Base-by-base conservation (phyloP, 1,140 invertebrate genomes). In the Dendroctonus ponderosae region DNA sequence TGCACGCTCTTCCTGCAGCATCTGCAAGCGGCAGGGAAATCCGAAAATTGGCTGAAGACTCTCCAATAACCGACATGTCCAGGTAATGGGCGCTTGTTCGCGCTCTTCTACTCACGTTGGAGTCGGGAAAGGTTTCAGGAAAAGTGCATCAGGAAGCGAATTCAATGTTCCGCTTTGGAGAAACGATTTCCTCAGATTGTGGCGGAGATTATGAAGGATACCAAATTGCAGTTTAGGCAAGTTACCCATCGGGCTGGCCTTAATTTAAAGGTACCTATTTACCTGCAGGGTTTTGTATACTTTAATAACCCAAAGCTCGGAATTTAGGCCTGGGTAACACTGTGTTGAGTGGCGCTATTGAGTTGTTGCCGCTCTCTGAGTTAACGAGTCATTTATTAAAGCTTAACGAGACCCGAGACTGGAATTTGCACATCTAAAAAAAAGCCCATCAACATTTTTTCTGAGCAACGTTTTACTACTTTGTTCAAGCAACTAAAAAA, bases 1-100 rank as follows among this genome's bases (percentile, higher is more conserved):
- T 42, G 3, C n/a, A 50, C 37, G 42, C 42, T 39, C 12, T 40
- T 6, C 9, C 50, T 39, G 44, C 38, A 8, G 11, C 44, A 40
- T 40, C 51, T n/a, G 39, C 42, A 11, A 62, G 58, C 51, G 51
- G 54, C 43, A 59, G 68, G 44, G 60, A 69, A 46, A 60, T 73
- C 7, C 49, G 48, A 14, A 43, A 57, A 54, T 70, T 69, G 43
- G 54, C 66, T 14, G 58, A 69, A 51, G 67, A 57, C 43, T 71
- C 62, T 58, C 67, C 70, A 8, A 69, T 54, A 9, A 68, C 64
- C 9, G 52, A 70, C n/a, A 74, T 74, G 70, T 70, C 73, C 6
- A 52, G 69, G 59, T 72, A 67, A 67, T 50, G 38, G 54, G 40
- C 56, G 60, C 56, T 9, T 11, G 5, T 64, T 56, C 3, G 15